phyloP scores from a whole-genome alignment of 2,797 vertebrate species.

The Dicrostonyx torquatus region DNA sequence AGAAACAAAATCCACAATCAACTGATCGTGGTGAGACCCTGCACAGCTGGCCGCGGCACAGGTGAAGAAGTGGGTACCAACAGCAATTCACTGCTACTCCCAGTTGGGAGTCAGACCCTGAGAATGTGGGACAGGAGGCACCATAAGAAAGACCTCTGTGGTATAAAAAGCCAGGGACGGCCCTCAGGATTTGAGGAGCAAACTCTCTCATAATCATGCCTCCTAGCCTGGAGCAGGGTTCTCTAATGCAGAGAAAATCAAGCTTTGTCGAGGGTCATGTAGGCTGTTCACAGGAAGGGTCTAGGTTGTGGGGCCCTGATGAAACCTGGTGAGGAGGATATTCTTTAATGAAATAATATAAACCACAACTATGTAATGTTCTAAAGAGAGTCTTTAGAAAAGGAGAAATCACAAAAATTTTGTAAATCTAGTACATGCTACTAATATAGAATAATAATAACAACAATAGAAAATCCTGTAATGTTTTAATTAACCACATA shows the following conservation, averaged over 20 bases:
- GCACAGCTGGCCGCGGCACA: not conserved
- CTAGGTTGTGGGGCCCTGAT: not conserved
- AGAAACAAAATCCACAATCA: constrained; percentile 19
- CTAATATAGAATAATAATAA: not conserved
- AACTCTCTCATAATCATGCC: not conserved
- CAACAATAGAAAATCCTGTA: not conserved
- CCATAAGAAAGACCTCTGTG: not conserved
- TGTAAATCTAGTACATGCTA: constrained; percentile 15
- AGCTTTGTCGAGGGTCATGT: not conserved
- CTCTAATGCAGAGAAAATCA: not conserved
- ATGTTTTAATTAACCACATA: not conserved
- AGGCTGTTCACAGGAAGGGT: not conserved
- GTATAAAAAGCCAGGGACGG: not conserved
- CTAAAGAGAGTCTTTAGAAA: not conserved
- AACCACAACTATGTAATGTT: not conserved
- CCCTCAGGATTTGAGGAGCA: not conserved
- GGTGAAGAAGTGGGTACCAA: not conserved
- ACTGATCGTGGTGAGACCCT: constrained; percentile 19
- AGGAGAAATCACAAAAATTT: not conserved
- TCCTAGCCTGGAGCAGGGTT: not conserved
- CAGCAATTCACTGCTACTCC: not conserved
- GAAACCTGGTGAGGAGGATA: too few relatives aligned
- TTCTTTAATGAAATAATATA: constrained; percentile 20
- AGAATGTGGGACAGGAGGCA: not conserved
- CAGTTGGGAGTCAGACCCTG: not conserved